Conservation (phyloP, 2,113 vertebrate genomes). For the Procapra przewalskii region DNA sequence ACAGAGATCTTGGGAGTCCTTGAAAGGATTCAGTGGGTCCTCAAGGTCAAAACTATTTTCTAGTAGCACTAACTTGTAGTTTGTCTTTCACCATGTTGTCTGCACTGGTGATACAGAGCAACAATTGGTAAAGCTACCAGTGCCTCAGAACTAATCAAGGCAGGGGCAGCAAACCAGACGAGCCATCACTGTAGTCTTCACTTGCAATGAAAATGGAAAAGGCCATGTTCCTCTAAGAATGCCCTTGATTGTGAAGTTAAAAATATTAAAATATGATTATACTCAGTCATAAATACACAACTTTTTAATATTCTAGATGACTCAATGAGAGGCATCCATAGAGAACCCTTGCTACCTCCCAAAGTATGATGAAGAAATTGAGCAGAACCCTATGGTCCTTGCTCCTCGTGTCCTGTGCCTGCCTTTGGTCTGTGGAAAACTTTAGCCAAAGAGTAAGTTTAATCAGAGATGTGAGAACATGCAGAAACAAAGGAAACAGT, state of each 20-base stretch:
- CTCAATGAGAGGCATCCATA: not conserved
- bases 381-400: not conserved
- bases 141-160: not conserved
- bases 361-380: not conserved
- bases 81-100: not conserved
- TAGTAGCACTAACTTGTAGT: not conserved
- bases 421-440: not conserved
- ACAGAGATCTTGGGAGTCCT: not conserved
- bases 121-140: not conserved
- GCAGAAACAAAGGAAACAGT: not conserved
- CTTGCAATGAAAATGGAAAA: not conserved
- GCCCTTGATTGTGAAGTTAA: not conserved
- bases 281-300: not conserved
- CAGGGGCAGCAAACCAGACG: rapidly evolving
- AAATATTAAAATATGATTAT: not conserved
- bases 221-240: not conserved
- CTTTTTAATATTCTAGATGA: not conserved
- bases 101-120: not conserved
- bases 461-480: not conserved
- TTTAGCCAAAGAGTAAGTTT: not conserved
- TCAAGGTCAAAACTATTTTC: not conserved
- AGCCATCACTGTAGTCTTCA: not conserved
- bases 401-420: not conserved
- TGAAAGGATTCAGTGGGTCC: not conserved
- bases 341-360: not conserved